Percentiles rank a stretch among this genome's conserved stretches.
phyloP scores from a whole-genome alignment of 2,888 invertebrate genomes.

The Agrilus biguttatus region DNA sequence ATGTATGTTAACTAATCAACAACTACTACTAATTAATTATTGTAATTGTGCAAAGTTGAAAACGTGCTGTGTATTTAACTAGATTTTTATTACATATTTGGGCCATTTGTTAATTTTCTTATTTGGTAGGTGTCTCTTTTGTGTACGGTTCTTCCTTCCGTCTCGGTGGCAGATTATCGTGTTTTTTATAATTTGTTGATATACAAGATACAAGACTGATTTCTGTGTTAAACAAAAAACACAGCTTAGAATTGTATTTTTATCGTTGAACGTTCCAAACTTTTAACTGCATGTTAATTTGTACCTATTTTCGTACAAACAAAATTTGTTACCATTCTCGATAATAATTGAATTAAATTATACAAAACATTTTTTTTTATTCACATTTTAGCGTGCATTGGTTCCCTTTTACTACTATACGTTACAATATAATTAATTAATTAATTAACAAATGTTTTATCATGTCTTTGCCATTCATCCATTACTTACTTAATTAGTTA shows the following conservation, averaged over 20 bases:
- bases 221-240: too few species aligned
- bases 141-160: too few species aligned
- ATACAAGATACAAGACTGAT: too few species aligned
- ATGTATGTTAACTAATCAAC: not conserved
- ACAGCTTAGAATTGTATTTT: not conserved
- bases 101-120: not conserved
- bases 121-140: too few species aligned
- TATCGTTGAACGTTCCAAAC: not conserved
- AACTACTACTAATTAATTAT: too few species aligned
- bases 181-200: too few species aligned
- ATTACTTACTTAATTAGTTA: not conserved
- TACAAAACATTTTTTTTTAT: too few species aligned
- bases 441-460: constrained; percentile 1
- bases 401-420: not conserved
- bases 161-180: too few species aligned
- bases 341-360: not conserved
- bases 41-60: too few species aligned
- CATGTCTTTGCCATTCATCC: not conserved
- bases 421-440: not conserved
- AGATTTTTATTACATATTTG: not conserved
- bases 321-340: too few species aligned
- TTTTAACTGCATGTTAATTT: not conserved
- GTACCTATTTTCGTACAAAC: not conserved
- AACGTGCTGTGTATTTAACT: too few species aligned
- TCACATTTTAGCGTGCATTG: too few species aligned